Evolutionary conservation across 2,888 invertebrate species (phyloP).

Genomic region (Punctoribates punctum): DNA sequence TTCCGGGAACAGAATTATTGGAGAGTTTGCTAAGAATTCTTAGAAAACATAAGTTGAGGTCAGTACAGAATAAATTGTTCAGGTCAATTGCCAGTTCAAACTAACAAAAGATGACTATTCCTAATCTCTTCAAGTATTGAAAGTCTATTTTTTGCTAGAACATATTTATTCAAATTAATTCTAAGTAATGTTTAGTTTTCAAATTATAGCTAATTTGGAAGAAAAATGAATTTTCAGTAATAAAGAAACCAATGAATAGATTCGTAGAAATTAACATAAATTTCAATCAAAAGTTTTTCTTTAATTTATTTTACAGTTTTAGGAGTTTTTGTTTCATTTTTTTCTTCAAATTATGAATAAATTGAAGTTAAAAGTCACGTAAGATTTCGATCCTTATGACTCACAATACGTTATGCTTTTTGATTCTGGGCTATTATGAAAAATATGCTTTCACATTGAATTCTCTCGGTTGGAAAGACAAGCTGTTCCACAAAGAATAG

Average conservation of each 20-base stretch:
- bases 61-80: too few species aligned
- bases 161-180: slow-evolving; percentile 16
- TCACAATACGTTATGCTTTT: too few species aligned
- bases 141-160: background rate
- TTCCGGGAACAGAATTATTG: too few species aligned
- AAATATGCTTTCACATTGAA: too few species aligned
- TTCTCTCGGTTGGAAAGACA: too few species aligned
- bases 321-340: background rate
- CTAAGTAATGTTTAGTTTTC: background rate
- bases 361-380: slow-evolving; percentile 17
- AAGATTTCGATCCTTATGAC: slow-evolving; percentile 4
- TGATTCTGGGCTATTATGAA: too few species aligned
- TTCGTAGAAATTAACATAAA: slow-evolving; percentile 12
- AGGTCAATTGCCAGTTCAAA: too few species aligned
- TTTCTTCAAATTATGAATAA: background rate
- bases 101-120: too few species aligned
- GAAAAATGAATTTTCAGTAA: background rate
- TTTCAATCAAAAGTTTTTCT: slow-evolving; percentile 22
- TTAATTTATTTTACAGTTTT: background rate
- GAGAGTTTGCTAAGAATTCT: background rate
- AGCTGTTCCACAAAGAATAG: too few species aligned
- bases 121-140: too few species aligned
- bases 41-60: background rate
- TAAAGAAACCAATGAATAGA: background rate
- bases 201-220: slow-evolving; percentile 18